These are phyloP conservation scores for Ia io DNA, from an alignment of 2,113 vertebrate genomes.

Conservation along the genomic window DNA sequence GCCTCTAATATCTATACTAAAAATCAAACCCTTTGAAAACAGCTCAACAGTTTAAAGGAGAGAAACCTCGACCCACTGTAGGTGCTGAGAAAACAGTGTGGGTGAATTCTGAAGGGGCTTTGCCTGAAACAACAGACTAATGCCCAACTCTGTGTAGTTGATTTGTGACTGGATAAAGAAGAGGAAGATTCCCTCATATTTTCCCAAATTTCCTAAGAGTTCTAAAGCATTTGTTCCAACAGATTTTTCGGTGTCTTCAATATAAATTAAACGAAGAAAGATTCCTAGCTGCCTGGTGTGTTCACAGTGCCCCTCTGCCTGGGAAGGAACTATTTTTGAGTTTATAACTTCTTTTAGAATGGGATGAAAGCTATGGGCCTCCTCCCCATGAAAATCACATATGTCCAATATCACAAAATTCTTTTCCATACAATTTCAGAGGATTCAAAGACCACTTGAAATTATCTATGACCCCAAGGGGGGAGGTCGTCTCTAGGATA, in stretches of 20 bases:
- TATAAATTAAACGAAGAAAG: constrained; percentile 17
- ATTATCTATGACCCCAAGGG: background rate
- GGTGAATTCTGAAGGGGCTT: background rate
- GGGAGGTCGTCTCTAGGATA: background rate
- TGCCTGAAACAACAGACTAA: background rate
- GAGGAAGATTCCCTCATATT: background rate
- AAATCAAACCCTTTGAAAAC: background rate
- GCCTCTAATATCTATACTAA: background rate
- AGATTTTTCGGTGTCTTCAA: background rate
- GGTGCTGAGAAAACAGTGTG: background rate
- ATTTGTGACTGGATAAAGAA: background rate
- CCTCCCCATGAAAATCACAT: background rate
- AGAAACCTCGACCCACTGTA: background rate
- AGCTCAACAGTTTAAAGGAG: background rate
- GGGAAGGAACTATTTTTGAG: background rate
- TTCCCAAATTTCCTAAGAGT: background rate
- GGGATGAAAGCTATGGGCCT: background rate
- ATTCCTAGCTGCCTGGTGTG: background rate
- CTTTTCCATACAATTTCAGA: background rate
- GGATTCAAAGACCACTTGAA: constrained; percentile 16
- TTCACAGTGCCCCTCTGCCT: background rate
- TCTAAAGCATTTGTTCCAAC: constrained; percentile 5
- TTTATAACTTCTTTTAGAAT: background rate
- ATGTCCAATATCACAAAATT: background rate
- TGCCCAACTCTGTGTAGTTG: background rate